Percentiles rank a stretch among this genome's conserved stretches.
Conservation (phyloP, 2,113 vertebrate genomes). For the Carollia perspicillata region DNA sequence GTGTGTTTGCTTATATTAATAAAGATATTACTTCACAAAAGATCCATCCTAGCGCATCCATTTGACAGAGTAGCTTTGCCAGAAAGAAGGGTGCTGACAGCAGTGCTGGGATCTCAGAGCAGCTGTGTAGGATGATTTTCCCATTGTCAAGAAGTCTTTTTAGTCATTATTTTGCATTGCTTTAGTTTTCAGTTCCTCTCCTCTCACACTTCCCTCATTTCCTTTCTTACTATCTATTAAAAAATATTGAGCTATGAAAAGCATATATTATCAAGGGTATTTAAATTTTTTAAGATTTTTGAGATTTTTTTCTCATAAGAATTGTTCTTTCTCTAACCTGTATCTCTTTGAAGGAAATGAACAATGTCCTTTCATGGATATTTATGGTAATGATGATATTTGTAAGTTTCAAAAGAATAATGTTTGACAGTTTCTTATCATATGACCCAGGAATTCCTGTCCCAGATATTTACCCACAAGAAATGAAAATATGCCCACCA, state of each 20-base stretch:
- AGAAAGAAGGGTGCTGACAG: constrained; percentile 59
- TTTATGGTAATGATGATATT: not conserved
- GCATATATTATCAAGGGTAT: not conserved
- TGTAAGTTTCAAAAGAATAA: constrained; percentile 34
- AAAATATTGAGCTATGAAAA: constrained; percentile 28
- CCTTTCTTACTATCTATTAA: not conserved
- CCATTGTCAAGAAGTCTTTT: constrained; percentile 46
- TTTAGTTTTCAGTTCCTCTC: constrained; percentile 32
- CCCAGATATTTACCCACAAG: not conserved
- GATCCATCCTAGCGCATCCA: constrained; percentile 53
- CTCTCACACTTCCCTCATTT: not conserved
- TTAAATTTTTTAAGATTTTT: not conserved
- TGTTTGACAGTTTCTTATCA: not conserved
- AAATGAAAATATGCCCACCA: constrained; percentile 23
- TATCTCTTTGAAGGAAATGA: constrained; percentile 34
- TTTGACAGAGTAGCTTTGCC: constrained; percentile 61
- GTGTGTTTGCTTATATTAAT: constrained; percentile 68
- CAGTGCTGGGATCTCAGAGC: constrained; percentile 57
- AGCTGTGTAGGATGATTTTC: constrained; percentile 60
- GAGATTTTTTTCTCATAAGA: not conserved
- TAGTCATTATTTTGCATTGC: constrained; percentile 24
- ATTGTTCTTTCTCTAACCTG: not conserved
- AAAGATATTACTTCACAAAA: constrained; percentile 64
- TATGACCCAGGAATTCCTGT: constrained; percentile 17
- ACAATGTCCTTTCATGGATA: constrained; percentile 4